Evolutionary conservation across 2,888 invertebrate genomes (phyloP), one percentile per base, ranked within the genome.

Genomic region (Trissolcus brochymenae): DNA sequence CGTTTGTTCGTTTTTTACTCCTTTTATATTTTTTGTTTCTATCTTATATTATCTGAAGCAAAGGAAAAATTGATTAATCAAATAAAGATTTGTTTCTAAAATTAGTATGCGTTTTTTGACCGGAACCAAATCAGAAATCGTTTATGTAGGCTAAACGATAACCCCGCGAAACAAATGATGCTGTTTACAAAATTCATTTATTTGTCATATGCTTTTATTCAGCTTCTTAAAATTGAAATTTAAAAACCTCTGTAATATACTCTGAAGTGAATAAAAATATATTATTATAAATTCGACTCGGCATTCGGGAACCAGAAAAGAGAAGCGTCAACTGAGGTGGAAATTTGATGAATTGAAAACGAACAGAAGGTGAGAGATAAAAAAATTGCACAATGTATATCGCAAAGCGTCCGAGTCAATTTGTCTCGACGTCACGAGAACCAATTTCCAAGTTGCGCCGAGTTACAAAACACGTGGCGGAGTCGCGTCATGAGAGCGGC

Each of bases 101-200:
- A 21, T 41, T 41, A n/a, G 19, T 19, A 3, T 13, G 3, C 3
- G 1, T 4, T 55, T 65, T 65, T 64, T 64, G 43, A 54, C 9
- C 50, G 25, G 54, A 25, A 46, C 56, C 41, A 68, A 40, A 50
- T 53, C 19, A 19, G 43, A 55, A 21, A 56, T 60, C 13, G 14
- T 43, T 6, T 25, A 25, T 25, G 25, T 25, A 25, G 25, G 25
- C 25, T 70, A 51, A 9, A 13, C 41, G 70, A 62, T 70, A 62
- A 70, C 70, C 70, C 51, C 56, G 35, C 62, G 50, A 71, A 57
- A 40, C 25, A 61, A 56, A 55, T 62, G 50, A 62, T 25, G 13
- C 40, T 55, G 40, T 40, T 54, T 43, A 43, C 14, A 43, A 0
- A 13, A 43, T 43, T 43, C 13, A 43, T 25, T 25, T 25, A 3